Conservation (phyloP, 2,888 invertebrate genomes). For the Linnaemya vulpina region DNA sequence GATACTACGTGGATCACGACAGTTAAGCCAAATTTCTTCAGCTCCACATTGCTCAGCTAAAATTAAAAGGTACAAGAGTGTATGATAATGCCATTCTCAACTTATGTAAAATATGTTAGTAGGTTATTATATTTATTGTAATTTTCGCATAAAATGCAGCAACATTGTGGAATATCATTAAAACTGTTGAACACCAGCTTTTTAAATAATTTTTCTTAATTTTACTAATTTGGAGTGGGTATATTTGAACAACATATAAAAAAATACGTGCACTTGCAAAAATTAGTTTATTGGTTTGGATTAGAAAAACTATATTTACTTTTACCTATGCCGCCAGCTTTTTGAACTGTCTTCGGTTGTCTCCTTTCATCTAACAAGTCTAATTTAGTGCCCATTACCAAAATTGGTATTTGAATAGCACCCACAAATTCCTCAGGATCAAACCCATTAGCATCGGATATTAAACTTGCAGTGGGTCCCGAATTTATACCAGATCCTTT, state of each 20-base stretch:
- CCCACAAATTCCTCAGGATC: conserved; percentile 94
- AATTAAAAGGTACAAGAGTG: neutral
- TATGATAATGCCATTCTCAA: neutral
- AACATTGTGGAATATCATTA: neutral
- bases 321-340: conserved; percentile 81
- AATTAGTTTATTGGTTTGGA: conserved; percentile 16
- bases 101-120: neutral
- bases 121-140: neutral
- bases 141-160: neutral
- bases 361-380: conserved; percentile 92
- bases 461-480: conserved; percentile 56
- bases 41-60: conserved; percentile 95
- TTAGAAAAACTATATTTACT: conserved; percentile 66
- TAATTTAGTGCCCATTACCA: conserved; percentile 96
- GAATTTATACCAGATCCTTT: conserved; percentile 73
- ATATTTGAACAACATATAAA: no score
- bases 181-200: neutral
- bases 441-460: conserved; percentile 82
- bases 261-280: no score
- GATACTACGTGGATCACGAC: conserved; percentile 89
- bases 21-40: conserved; percentile 95
- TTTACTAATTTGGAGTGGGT: no score
- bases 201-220: neutral
- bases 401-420: conserved; percentile 94
- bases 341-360: conserved; percentile 82